These are phyloP conservation scores for Megalops atlanticus DNA, from an alignment of 2,113 vertebrate genomes.

Conservation along the genomic window DNA sequence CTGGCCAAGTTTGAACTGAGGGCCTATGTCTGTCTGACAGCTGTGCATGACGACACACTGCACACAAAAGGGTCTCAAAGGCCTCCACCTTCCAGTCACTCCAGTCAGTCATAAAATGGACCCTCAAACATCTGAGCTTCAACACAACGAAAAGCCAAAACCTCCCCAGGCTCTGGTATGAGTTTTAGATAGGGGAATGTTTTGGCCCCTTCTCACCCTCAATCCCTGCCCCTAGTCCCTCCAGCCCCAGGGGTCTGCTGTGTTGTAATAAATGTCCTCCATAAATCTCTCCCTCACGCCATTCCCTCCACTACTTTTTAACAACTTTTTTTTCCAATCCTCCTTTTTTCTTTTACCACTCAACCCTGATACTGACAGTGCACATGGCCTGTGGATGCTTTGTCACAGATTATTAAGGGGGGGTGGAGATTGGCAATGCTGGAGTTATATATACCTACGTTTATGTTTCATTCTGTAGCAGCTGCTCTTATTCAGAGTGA, in stretches of 20 bases:
- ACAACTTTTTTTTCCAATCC: slow-evolving; percentile 33
- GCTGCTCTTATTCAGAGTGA: slow-evolving; percentile 42
- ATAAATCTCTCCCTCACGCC: slow-evolving; percentile 66
- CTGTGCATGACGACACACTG: neutral
- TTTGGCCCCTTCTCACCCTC: slow-evolving; percentile 45
- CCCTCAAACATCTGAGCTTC: neutral
- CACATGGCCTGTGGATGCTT: slow-evolving; percentile 58
- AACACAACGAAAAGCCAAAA: neutral
- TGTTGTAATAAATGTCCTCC: slow-evolving; percentile 68
- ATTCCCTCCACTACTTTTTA: slow-evolving; percentile 52
- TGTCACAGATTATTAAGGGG: slow-evolving; percentile 47
- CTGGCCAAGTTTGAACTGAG: neutral
- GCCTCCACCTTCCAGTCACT: neutral
- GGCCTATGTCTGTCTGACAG: neutral
- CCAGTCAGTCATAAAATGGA: neutral
- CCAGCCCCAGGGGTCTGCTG: slow-evolving; percentile 60
- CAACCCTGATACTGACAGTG: slow-evolving; percentile 60
- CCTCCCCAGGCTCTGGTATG: slow-evolving; percentile 47
- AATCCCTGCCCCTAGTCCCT: slow-evolving; percentile 42
- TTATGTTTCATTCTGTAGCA: no score
- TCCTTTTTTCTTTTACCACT: slow-evolving; percentile 50
- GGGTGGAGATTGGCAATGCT: slow-evolving; percentile 40
- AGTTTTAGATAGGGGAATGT: slow-evolving; percentile 56
- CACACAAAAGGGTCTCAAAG: neutral
- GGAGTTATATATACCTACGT: slow-evolving; percentile 49